phyloP scores from a whole-genome alignment of 2,888 invertebrate species.

The Cantharis flavilabris region DNA sequence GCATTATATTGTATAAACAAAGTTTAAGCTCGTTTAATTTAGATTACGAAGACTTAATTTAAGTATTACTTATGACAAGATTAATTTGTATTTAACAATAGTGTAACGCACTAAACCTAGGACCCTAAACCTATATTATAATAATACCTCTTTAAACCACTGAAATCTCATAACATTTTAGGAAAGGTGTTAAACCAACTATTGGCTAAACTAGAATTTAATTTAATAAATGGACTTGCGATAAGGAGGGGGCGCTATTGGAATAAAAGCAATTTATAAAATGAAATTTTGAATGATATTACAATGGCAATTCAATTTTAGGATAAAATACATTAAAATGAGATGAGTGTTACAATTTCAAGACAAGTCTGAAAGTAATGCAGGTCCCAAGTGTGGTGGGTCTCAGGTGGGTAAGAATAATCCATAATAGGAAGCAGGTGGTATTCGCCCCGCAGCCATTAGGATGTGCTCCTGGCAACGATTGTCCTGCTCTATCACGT shows the following conservation, averaged over 20 bases:
- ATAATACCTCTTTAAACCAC: not conserved
- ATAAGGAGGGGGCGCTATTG: not conserved
- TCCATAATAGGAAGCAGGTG: conserved; percentile 31
- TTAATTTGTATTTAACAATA: not conserved
- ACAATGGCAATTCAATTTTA: not conserved
- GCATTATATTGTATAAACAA: not conserved
- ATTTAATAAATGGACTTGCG: not conserved
- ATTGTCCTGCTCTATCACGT: conserved; percentile 26
- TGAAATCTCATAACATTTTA: not conserved
- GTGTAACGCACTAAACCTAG: not conserved
- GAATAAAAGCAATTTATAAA: not conserved
- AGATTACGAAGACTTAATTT: conserved; percentile 1
- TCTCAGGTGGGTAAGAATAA: conserved; percentile 26
- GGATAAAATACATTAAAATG: conserved; percentile 11
- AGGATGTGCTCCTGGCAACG: conserved; percentile 24
- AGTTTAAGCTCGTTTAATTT: not conserved
- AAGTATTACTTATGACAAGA: not conserved
- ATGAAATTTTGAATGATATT: not conserved
- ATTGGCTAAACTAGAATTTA: not conserved
- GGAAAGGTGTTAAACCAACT: not conserved
- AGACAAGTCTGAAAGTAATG: conserved; percentile 17
- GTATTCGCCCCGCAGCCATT: conserved; percentile 21
- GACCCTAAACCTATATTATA: not conserved
- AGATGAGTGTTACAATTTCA: conserved; percentile 11
- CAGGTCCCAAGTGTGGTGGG: conserved; percentile 8